These are phyloP conservation scores for Neria commutata DNA, from an alignment of 2,888 invertebrate genomes.

Conservation along the genomic window DNA sequence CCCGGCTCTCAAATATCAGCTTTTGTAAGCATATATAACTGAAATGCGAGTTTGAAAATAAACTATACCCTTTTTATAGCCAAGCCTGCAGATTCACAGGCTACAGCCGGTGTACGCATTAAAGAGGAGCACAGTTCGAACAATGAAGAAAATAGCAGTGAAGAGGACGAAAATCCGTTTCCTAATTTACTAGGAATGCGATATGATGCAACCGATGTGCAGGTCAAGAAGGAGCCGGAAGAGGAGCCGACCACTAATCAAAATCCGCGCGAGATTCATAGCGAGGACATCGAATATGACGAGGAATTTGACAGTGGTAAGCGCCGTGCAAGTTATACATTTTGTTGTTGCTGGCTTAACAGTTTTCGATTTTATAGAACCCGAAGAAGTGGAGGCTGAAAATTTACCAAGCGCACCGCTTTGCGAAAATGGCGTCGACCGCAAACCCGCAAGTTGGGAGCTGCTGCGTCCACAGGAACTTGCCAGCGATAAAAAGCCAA, in stretches of 20 bases:
- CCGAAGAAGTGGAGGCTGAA: constrained; percentile 31
- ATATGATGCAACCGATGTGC: not conserved
- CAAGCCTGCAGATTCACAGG: not conserved
- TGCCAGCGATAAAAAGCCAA: constrained; percentile 1
- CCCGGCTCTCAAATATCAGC: not conserved
- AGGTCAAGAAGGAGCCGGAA: constrained; percentile 35
- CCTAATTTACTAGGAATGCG: constrained; percentile 29
- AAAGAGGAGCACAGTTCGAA: constrained; percentile 7
- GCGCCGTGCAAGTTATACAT: not conserved
- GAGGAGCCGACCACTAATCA: constrained; percentile 17
- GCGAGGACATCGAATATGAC: constrained; percentile 28
- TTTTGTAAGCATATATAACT: not conserved
- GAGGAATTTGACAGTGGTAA: constrained; percentile 15
- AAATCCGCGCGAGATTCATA: constrained; percentile 29
- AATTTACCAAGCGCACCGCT: too few species aligned
- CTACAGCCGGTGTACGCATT: not conserved
- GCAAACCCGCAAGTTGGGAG: too few species aligned
- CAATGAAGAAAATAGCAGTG: constrained; percentile 26
- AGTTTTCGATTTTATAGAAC: constrained; percentile 20
- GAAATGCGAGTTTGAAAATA: not conserved
- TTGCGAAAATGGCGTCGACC: too few species aligned
- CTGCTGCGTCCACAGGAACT: constrained; percentile 25
- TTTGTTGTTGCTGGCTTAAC: not conserved
- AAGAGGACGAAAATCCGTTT: constrained; percentile 19
- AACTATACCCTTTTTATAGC: not conserved